phyloP scores from a whole-genome alignment of 2,888 invertebrate species.

The Xiphydria camelus region DNA sequence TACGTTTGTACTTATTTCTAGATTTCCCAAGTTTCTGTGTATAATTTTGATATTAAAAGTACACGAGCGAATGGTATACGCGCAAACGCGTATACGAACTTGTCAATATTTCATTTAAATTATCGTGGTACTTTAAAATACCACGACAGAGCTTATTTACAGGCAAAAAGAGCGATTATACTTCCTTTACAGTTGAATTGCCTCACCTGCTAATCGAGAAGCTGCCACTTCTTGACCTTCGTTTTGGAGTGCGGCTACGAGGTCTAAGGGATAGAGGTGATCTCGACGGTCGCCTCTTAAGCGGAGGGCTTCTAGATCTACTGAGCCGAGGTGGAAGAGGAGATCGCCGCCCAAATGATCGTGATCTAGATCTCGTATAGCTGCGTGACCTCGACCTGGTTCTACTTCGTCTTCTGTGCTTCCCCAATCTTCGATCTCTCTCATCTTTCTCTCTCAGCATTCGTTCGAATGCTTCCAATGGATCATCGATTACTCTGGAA shows the following conservation, averaged over 20 bases:
- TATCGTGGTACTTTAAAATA: no score
- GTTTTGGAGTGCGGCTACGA: constrained; percentile 52
- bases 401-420: constrained; percentile 63
- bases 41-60: no score
- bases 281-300: constrained; percentile 48
- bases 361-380: constrained; percentile 56
- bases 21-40: no score
- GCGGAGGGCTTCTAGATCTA: constrained; percentile 56
- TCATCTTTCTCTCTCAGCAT: constrained; percentile 85
- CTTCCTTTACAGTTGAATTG: no score
- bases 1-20: no score
- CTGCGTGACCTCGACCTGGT: constrained; percentile 60
- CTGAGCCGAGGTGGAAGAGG: constrained; percentile 50
- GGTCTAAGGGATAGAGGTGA: constrained; percentile 47
- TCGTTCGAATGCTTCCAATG: constrained; percentile 83
- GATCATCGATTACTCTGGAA: constrained; percentile 78
- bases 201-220: constrained; percentile 63
- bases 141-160: no score
- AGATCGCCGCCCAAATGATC: constrained; percentile 50
- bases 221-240: constrained; percentile 58
- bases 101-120: no score
- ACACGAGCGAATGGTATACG: no score
- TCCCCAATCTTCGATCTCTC: constrained; percentile 67
- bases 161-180: no score
- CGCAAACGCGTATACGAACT: no score